These are phyloP conservation scores for Drosophila nikananu DNA, from an alignment of 1,140 invertebrate genomes.

Conservation along the genomic window DNA sequence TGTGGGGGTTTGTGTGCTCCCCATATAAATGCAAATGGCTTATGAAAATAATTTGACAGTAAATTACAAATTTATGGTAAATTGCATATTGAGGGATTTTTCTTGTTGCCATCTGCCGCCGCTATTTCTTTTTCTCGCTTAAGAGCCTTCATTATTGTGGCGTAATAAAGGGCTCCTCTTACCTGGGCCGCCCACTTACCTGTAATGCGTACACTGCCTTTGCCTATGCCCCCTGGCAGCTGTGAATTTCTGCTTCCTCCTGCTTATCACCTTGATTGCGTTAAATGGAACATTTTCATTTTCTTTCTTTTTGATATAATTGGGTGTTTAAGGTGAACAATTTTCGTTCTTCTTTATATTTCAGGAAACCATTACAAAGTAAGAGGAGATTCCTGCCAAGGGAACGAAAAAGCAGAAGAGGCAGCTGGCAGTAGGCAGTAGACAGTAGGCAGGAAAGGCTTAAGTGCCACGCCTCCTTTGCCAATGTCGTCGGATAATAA, in stretches of 20 bases:
- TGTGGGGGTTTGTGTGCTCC: slow-evolving; percentile 13
- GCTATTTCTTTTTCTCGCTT: slow-evolving; percentile 30
- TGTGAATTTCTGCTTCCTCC: slow-evolving; percentile 44
- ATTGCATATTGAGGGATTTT: slow-evolving; percentile 83
- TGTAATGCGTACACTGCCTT: slow-evolving; percentile 4
- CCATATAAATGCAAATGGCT: slow-evolving; percentile 82
- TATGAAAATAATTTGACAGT: slow-evolving; percentile 81
- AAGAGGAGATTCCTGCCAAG: slow-evolving; percentile 11
- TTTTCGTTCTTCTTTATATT: slow-evolving; percentile 54
- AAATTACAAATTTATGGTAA: slow-evolving; percentile 84
- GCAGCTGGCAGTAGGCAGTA: slow-evolving; percentile 4
- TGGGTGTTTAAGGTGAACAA: slow-evolving; percentile 76
- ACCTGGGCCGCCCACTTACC: slow-evolving; percentile 22
- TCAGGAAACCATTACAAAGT: slow-evolving; percentile 70
- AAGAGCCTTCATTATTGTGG: slow-evolving; percentile 57
- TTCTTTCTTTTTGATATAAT: slow-evolving; percentile 61
- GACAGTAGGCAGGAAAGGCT: slow-evolving; percentile 52
- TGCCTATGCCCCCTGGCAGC: slow-evolving; percentile 47
- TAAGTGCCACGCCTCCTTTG: slow-evolving; percentile 39
- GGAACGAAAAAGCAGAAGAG: not conserved
- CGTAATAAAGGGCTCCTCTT: slow-evolving; percentile 45
- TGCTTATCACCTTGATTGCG: slow-evolving; percentile 75
- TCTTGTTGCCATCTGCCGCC: slow-evolving; percentile 54
- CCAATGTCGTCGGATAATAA: slow-evolving; percentile 12
- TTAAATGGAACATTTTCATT: slow-evolving; percentile 73